Conservation (phyloP, 92 coral and sea anemone genomes). For the Actinostola sp. region DNA sequence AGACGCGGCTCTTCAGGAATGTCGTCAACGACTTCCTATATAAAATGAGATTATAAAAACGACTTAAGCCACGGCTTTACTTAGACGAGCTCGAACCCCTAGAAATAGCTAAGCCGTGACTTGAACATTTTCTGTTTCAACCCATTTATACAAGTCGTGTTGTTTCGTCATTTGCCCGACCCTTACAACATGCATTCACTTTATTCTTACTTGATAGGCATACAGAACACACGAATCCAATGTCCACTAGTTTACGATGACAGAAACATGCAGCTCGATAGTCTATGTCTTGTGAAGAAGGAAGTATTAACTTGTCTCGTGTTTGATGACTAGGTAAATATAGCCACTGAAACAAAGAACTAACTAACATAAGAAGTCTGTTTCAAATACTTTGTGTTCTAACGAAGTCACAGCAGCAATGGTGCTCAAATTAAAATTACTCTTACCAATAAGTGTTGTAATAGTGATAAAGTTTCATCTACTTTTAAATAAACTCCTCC, state of each 20-base stretch:
- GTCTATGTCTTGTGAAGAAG: slow-evolving; percentile 91
- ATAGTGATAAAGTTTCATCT: slow-evolving; percentile 77
- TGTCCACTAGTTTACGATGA: slow-evolving; percentile 88
- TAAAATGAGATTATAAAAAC: no score
- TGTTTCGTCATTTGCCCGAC: no score
- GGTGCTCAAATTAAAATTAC: no score
- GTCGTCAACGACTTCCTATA: no score
- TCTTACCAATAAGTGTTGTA: slow-evolving; percentile 90
- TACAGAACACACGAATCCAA: slow-evolving; percentile 98
- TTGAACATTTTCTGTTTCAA: no score
- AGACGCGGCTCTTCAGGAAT: no score
- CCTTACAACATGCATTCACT: no score
- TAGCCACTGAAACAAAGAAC: slow-evolving; percentile 71
- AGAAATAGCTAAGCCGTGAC: no score
- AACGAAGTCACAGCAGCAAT: no score
- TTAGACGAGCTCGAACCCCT: no score
- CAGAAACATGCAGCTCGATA: slow-evolving; percentile 99
- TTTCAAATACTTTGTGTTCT: background rate
- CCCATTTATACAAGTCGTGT: no score
- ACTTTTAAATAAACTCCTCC: slow-evolving; percentile 91
- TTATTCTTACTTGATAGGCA: slow-evolving; percentile 92
- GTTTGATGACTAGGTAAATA: slow-evolving; percentile 78
- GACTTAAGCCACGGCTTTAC: no score
- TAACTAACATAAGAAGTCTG: background rate
- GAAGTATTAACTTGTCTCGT: slow-evolving; percentile 84